Evolutionary conservation across 2,797 vertebrate genomes (phyloP), one percentile per base, ranked within the genome.

Genomic region (Antennarius maculatus): DNA sequence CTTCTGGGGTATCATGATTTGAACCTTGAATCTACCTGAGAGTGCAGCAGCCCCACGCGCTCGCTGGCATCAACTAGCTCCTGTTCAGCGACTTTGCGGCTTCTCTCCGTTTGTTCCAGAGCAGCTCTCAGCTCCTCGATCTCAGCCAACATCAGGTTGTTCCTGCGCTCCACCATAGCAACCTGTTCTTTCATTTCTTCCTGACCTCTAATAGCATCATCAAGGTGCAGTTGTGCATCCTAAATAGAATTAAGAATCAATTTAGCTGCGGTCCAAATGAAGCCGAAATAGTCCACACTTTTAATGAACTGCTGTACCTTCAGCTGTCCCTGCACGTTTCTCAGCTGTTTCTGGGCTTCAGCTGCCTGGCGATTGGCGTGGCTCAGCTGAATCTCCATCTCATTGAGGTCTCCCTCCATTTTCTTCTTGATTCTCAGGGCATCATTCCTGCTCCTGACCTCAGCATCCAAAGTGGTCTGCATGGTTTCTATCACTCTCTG

Each of bases 341-440:
- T 95, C 63, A 97, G 92, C 72, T 97, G 95, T 68, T 96, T 97
- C 86, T 96, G 95, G 61, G 93, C 88, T 75, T 97, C 96, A 31
- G 90, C 89, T 17, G 90, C 91, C 80, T 96, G 96, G 12, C 92
- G 90, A 82, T 94, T 97, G 82, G 95, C 92, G 28, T 95, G 95
- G 77, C 94, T 94, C 70, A 97, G 90, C 83, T 97, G 96, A 54
- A 96, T 91, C 89, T 97, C 95, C 95, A 97, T 93, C 86, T 96
- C 95, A 10, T 94, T 95, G 47, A 96, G 94, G 63, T 95, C 95
- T 68, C 95, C 94, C 70, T 97, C 96, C 95, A 95, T 96, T 90
- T 97, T 98, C 93, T 96, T 98, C 86, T 97, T 98, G 71, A 97
- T 79, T 84, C 96, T 94, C 66, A 97, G 66, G 56, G 96, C 95